Conservation (phyloP, 2,797 vertebrate species). For the Gobio occitaniae region DNA sequence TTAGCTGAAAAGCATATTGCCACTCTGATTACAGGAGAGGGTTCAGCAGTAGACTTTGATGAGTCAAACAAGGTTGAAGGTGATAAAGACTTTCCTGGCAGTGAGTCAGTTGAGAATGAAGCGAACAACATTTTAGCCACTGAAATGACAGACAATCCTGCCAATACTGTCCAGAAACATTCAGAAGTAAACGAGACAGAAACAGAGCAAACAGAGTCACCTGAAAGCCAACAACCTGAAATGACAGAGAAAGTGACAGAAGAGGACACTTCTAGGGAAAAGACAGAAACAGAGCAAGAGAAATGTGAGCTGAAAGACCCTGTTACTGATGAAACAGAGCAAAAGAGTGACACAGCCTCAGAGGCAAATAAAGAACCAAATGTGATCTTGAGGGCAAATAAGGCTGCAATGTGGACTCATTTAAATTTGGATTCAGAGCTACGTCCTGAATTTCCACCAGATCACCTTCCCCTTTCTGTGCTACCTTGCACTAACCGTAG, state of each 20-base stretch:
- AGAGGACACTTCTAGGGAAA: constrained; percentile 59
- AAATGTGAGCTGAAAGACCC: constrained; percentile 29
- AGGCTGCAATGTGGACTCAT: constrained; percentile 72
- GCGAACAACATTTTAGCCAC: background rate
- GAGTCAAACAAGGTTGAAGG: constrained; percentile 30
- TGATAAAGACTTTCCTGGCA: constrained; percentile 20
- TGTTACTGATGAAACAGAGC: constrained; percentile 56
- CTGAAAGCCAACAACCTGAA: constrained; percentile 45
- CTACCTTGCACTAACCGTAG: constrained; percentile 75
- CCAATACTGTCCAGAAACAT: constrained; percentile 51
- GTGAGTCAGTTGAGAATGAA: constrained; percentile 40
- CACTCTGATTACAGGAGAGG: constrained; percentile 63
- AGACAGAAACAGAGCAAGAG: constrained; percentile 40
- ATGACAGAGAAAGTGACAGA: constrained; percentile 58
- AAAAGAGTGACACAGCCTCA: constrained; percentile 66
- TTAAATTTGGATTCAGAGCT: constrained; percentile 75
- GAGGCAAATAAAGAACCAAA: constrained; percentile 57
- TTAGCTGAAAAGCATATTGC: constrained; percentile 64
- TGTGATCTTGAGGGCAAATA: constrained; percentile 58
- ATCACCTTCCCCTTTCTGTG: constrained; percentile 80
- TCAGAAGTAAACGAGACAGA: constrained; percentile 76
- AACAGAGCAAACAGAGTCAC: constrained; percentile 72
- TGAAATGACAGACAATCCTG: constrained; percentile 25
- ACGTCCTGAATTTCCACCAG: constrained; percentile 80
- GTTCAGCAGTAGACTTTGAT: constrained; percentile 42